Percentiles rank a stretch among this genome's conserved stretches.
Conservation (phyloP, 2,888 invertebrate genomes). For the Luperina testacea region DNA sequence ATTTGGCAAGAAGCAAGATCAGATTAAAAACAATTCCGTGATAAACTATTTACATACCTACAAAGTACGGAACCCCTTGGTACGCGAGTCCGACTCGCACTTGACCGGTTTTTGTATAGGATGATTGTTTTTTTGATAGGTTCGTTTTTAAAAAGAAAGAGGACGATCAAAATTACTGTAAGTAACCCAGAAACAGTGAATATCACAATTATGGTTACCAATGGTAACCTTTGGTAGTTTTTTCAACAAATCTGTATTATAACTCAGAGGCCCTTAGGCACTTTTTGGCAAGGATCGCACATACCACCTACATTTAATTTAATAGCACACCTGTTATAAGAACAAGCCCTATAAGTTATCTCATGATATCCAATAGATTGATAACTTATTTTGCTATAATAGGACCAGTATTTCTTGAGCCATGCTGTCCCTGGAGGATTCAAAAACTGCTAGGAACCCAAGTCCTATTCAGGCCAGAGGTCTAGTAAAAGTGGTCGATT, state of each 20-base stretch:
- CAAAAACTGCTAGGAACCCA: slow-evolving; percentile 28
- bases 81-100: too few species aligned
- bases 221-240: background rate
- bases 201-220: background rate
- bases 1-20: too few species aligned
- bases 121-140: background rate
- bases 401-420: slow-evolving; percentile 71
- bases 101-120: too few species aligned
- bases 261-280: background rate
- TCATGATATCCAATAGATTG: slow-evolving; percentile 55
- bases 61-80: too few species aligned
- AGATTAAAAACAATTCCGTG: too few species aligned
- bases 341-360: slow-evolving; percentile 48
- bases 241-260: background rate
- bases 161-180: background rate
- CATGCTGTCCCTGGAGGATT: slow-evolving; percentile 15
- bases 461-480: slow-evolving; percentile 61
- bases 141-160: background rate
- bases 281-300: background rate
- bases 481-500: slow-evolving; percentile 72
- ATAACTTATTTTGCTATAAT: slow-evolving; percentile 73
- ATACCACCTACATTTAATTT: slow-evolving; percentile 49
- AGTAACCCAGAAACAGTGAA: background rate
- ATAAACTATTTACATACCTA: too few species aligned
- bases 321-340: slow-evolving; percentile 37